Evolutionary conservation across 2,888 invertebrate genomes (phyloP).

Genomic region (Cerceris ruficornis): DNA sequence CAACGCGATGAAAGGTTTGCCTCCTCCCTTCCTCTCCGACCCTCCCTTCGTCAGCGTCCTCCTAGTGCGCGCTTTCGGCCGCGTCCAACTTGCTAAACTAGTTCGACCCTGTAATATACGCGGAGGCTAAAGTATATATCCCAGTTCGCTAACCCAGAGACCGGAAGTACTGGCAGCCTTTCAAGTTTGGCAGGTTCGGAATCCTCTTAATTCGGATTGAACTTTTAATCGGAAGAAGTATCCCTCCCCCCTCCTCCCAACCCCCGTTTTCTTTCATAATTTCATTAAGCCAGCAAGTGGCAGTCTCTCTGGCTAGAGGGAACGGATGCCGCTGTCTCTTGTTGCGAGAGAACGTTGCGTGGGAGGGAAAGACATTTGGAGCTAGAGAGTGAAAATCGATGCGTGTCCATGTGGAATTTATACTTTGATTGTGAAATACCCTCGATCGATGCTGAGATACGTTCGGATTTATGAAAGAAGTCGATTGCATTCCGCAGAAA

Average conservation of each 20-base stretch:
- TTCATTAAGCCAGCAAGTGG: conserved; percentile 34
- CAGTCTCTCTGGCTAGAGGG: no score
- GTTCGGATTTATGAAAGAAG: neutral
- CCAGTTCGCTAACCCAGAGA: conserved; percentile 68
- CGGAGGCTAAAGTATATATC: conserved; percentile 59
- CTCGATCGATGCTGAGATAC: neutral
- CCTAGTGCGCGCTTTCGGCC: conserved; percentile 50
- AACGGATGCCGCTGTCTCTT: neutral
- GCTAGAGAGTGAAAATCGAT: conserved; percentile 10
- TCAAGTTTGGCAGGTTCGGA: conserved; percentile 65
- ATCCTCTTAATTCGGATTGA: conserved; percentile 66
- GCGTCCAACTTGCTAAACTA: conserved; percentile 64
- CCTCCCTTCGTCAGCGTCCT: conserved; percentile 2
- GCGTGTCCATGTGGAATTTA: neutral
- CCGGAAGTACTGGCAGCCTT: conserved; percentile 67
- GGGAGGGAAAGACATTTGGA: neutral
- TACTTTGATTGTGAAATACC: conserved; percentile 3
- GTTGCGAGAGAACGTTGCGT: neutral
- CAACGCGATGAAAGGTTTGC: conserved; percentile 63
- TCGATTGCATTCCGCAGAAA: neutral
- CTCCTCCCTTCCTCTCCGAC: conserved; percentile 25
- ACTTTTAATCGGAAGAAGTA: conserved; percentile 52
- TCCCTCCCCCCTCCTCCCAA: conserved; percentile 5
- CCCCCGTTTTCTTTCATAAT: conserved; percentile 30
- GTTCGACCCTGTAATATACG: conserved; percentile 66